Evolutionary conservation across 1,140 invertebrate genomes (phyloP), one percentile per base, ranked within the genome.

Genomic region (Bombus waltoni): DNA sequence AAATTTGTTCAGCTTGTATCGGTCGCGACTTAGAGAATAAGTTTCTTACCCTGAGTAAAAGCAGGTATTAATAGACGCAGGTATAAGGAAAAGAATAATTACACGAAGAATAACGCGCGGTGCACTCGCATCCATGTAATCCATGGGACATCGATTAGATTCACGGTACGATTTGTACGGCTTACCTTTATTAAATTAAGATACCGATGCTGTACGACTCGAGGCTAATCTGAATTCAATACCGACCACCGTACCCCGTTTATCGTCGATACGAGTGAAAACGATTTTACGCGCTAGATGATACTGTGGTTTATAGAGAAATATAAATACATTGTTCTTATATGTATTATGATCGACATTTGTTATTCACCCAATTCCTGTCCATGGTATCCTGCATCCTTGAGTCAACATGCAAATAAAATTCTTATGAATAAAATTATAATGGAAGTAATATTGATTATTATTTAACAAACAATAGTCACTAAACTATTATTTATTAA

Each of bases 101-200:
- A 22, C 38, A 44, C 25, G 18, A 25, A 47, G 25, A 47, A 35
- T 1, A 35, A 79, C 8, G 32, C 9, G n/a, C 44, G n/a, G 2
- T 10, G 53, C 8, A 38, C 4, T 28, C 62, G 6, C 25, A 28
- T 72, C 38, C 59, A 62, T 44, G 25, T 53, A 44, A 59, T 47
- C 32, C 74, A 53, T 22, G 53, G 65, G 40, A 72, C 28, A 57
- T 84, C 76, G 76, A 84, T 84, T 80, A 32, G 83, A 84, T 80
- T 80, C 47, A 84, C 83, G 32, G 66, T 72, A 44, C 53, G 40
- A 80, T 84, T 84, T 84, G 83, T 84, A 84, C 68, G 83, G 83
- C 83, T 84, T 84, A 84, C 83, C 35, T 80, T 72, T 84, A 84
- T 84, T 84, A 71, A 84, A 80, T 84, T 78, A 84, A 80, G 53